Conservation (phyloP, 2,888 invertebrate genomes). For the Aphidius colemani region DNA sequence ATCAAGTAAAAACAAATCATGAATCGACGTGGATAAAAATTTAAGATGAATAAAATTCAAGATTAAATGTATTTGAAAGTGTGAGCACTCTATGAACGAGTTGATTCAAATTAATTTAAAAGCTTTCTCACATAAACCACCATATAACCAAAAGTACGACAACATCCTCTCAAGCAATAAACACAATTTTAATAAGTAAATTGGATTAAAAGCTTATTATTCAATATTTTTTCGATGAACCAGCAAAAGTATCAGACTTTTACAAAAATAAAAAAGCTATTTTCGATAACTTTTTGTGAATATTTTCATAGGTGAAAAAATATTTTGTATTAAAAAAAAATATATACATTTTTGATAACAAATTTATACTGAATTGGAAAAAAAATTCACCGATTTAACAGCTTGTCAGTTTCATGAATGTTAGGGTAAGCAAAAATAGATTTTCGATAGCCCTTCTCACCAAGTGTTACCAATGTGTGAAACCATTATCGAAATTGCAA, state of each 20-base stretch:
- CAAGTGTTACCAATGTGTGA: neutral
- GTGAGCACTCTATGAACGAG: no score
- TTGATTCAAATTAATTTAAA: no score
- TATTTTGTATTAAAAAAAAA: neutral
- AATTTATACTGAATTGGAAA: neutral
- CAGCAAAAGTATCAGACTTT: neutral
- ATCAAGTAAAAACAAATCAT: no score
- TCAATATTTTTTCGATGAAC: no score
- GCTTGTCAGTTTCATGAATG: conserved; percentile 7
- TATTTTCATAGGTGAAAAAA: neutral
- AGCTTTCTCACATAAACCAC: no score
- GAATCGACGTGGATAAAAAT: no score
- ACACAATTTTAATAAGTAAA: neutral
- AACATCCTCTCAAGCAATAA: no score
- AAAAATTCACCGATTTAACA: neutral
- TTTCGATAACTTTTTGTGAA: no score
- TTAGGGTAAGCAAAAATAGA: neutral
- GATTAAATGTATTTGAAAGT: no score
- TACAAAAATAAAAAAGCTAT: neutral
- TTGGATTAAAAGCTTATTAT: neutral
- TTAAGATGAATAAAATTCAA: no score
- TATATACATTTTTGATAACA: neutral
- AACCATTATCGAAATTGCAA: conserved; percentile 19
- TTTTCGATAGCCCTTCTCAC: conserved; percentile 1
- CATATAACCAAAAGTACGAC: no score